Conservation (phyloP, 2,888 invertebrate genomes). For the Chrysolina americana region DNA sequence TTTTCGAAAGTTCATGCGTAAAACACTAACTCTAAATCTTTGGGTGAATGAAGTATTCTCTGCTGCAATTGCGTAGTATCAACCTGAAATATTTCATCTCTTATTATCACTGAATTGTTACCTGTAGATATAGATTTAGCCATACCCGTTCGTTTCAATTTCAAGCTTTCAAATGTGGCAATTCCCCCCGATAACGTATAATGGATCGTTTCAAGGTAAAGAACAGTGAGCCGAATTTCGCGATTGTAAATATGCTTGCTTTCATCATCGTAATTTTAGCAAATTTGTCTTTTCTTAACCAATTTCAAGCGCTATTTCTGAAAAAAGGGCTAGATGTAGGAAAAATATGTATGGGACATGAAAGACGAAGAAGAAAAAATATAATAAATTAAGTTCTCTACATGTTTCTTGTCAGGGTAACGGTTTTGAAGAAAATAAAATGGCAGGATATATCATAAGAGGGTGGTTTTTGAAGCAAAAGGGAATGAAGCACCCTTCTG, state of each 20-base stretch:
- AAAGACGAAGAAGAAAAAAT: conserved; percentile 7
- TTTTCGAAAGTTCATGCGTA: conserved; percentile 23
- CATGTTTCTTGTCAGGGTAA: conserved; percentile 16
- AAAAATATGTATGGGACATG: conserved; percentile 18
- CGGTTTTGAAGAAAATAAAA: conserved; percentile 21
- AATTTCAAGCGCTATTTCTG: conserved; percentile 20
- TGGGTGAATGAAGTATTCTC: neutral
- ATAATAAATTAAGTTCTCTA: neutral
- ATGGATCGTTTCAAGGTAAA: conserved; percentile 26
- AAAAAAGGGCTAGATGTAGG: conserved; percentile 12
- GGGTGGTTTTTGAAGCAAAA: neutral
- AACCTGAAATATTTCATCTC: neutral
- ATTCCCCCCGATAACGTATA: conserved; percentile 14
- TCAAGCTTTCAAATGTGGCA: conserved; percentile 25
- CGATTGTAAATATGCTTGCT: conserved; percentile 21
- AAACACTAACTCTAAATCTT: conserved; percentile 6
- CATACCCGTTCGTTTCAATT: conserved; percentile 21
- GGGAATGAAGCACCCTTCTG: neutral
- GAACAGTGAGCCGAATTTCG: conserved; percentile 20
- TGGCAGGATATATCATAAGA: conserved; percentile 18
- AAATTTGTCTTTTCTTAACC: conserved; percentile 11
- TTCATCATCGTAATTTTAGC: conserved; percentile 16
- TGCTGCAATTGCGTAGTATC: neutral
- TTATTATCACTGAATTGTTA: conserved; percentile 12
- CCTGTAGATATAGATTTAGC: conserved; percentile 16